phyloP scores from a whole-genome alignment of 2,113 vertebrate genomes.

The Rhagologus leucostigma region DNA sequence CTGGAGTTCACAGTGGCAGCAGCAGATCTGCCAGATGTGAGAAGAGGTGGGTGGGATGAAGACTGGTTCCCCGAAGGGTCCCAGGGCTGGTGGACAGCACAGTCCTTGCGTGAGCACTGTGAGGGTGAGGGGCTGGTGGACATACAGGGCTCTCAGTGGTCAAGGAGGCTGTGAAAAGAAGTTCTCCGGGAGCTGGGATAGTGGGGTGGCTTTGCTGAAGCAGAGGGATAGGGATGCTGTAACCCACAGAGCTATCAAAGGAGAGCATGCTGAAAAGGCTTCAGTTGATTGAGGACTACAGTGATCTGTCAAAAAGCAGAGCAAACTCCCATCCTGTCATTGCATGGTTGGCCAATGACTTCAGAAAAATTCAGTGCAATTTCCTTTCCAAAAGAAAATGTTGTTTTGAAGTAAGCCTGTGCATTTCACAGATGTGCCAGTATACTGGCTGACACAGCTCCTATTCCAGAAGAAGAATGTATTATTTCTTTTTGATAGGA shows the following conservation, averaged over 20 bases:
- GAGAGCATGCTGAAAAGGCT: neutral
- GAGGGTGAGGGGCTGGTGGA: neutral
- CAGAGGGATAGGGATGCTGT: neutral
- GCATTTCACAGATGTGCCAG: neutral
- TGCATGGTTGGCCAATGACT: neutral
- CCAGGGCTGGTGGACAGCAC: neutral
- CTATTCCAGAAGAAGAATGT: neutral
- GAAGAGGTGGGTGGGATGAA: neutral
- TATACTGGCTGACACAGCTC: neutral
- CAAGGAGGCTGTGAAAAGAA: neutral
- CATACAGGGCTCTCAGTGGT: neutral
- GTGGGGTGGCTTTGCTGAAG: neutral
- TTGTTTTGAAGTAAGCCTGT: conserved; percentile 5
- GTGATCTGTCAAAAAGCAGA: neutral
- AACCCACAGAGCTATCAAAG: neutral
- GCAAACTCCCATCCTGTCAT: neutral
- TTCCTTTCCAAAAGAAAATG: neutral
- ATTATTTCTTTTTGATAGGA: conserved; percentile 11
- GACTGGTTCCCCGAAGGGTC: neutral
- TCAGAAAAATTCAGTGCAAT: neutral
- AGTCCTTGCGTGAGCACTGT: neutral
- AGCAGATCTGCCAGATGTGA: neutral
- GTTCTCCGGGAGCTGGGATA: neutral
- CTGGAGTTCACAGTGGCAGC: neutral
- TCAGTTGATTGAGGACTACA: accelerated